These are phyloP conservation scores for Euura lappo DNA, from an alignment of 1,140 invertebrate genomes.

Conservation along the genomic window DNA sequence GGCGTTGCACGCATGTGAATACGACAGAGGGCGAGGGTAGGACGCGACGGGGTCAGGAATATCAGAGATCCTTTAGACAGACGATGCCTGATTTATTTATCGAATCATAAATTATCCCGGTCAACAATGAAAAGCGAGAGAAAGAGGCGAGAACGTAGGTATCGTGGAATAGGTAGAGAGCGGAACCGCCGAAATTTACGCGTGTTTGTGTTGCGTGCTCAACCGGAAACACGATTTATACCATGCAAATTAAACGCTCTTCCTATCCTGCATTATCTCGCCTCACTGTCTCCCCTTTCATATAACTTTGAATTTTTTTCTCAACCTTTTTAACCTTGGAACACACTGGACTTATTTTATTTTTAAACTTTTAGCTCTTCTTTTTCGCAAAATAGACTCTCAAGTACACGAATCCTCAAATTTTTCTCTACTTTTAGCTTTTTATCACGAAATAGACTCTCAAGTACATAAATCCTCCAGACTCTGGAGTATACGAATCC, in stretches of 20 bases:
- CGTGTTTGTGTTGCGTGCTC: conserved; percentile 57
- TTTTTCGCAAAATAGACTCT: too few relatives aligned
- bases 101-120: conserved; percentile 54
- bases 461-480: too few relatives aligned
- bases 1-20: conserved; percentile 14
- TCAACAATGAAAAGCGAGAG: conserved; percentile 38
- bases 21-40: neutral
- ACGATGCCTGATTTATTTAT: conserved; percentile 51
- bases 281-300: neutral
- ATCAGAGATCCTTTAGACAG: conserved; percentile 16
- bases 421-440: too few relatives aligned
- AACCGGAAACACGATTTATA: conserved; percentile 59
- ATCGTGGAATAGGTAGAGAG: neutral
- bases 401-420: too few relatives aligned
- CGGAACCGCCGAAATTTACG: conserved; percentile 44
- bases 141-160: neutral
- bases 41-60: neutral
- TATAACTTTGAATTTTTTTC: neutral
- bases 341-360: too few relatives aligned
- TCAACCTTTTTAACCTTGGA: too few relatives aligned
- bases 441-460: too few relatives aligned
- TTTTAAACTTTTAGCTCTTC: too few relatives aligned
- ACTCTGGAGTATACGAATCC: too few relatives aligned
- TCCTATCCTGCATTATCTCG: conserved; percentile 23
- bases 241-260: conserved; percentile 58